phyloP scores from a whole-genome alignment of 2,888 invertebrate genomes.

The Cyrtodaria siliqua region DNA sequence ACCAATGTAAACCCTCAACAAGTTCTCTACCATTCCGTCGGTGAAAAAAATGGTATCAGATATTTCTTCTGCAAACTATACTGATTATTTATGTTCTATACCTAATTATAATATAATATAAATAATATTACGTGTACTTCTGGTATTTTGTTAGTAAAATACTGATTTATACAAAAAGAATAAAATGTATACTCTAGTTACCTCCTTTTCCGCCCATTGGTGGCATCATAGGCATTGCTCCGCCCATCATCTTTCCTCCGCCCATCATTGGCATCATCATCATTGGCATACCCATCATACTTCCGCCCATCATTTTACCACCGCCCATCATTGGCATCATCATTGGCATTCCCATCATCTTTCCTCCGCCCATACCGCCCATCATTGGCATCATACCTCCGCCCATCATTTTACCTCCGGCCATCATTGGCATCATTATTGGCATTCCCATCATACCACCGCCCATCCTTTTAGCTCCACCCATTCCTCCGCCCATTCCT shows the following conservation, averaged over 20 bases:
- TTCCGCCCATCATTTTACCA: neutral
- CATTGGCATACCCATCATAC: conserved; percentile 5
- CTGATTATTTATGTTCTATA: no score
- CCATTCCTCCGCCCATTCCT: neutral
- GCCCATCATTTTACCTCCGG: conserved; percentile 1
- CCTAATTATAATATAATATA: no score
- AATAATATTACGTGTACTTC: no score
- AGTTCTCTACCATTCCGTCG: no score
- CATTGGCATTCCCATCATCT: neutral
- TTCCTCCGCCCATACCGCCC: conserved; percentile 7
- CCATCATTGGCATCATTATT: no score
- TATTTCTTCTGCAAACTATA: no score
- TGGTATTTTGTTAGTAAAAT: no score
- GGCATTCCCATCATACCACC: conserved; percentile 24
- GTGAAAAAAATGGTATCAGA: no score
- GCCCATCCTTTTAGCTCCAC: conserved; percentile 5
- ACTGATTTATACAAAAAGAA: neutral
- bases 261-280: neutral
- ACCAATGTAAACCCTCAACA: no score
- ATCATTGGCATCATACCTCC: conserved; percentile 21
- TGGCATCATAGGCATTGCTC: neutral
- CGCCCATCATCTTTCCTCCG: neutral
- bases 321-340: neutral
- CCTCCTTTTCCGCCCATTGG: neutral
- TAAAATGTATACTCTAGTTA: neutral